Evolutionary conservation across 2,113 vertebrate species (phyloP).

Genomic region (Eurypyga helias): DNA sequence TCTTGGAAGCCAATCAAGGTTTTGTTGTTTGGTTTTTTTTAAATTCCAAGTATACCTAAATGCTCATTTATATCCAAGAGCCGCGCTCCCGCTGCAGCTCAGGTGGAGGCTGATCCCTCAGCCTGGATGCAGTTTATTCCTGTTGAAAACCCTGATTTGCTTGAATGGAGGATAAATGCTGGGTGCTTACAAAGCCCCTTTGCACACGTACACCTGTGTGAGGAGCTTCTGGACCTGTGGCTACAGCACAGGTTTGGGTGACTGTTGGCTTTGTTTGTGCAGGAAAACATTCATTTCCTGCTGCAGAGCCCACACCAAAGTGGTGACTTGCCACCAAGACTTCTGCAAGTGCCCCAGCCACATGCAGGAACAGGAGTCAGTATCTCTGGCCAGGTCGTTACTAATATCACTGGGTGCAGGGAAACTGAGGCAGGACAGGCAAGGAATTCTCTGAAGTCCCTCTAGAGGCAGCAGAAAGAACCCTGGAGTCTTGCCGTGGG

Average conservation of each 20-base stretch:
- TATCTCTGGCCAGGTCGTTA: not conserved
- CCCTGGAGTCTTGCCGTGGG: not conserved
- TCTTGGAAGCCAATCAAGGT: not conserved
- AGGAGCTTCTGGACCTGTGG: not conserved
- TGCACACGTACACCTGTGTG: not conserved
- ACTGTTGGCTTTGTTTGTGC: not conserved
- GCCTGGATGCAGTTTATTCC: not conserved
- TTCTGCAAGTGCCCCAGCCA: not conserved
- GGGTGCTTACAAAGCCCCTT: not conserved
- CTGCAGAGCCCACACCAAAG: not conserved
- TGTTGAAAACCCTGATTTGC: not conserved
- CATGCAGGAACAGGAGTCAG: rapidly evolving
- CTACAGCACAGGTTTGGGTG: not conserved
- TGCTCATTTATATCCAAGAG: not conserved
- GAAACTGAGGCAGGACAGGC: not conserved
- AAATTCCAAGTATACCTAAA: not conserved
- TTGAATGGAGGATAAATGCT: not conserved
- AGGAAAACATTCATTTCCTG: not conserved
- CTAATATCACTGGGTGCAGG: not conserved
- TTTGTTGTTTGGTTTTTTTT: too few species aligned
- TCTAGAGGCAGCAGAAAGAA: not conserved
- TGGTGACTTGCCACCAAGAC: not conserved
- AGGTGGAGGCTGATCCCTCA: not conserved
- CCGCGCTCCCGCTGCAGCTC: not conserved
- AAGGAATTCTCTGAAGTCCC: not conserved